A percentile compares a stretch with the other conserved stretches of the same genome.
These are phyloP conservation scores for Eciton burchellii DNA, from an alignment of 1,140 invertebrate genomes.

Conservation along the genomic window DNA sequence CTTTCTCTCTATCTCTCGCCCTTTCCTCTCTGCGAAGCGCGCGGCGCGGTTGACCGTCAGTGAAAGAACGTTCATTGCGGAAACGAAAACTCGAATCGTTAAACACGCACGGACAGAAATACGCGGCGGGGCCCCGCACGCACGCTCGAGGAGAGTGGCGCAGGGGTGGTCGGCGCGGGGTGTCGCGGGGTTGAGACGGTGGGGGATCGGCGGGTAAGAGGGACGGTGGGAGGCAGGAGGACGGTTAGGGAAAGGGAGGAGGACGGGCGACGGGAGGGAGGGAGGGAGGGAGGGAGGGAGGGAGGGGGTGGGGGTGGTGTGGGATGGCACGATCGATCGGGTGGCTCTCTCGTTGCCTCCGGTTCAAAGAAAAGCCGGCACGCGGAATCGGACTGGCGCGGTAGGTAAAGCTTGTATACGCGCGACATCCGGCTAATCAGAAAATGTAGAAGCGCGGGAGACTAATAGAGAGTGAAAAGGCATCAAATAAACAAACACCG, in stretches of 20 bases:
- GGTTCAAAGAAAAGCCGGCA: constrained; percentile 76
- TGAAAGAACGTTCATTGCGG: constrained; percentile 72
- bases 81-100: constrained; percentile 75
- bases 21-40: constrained; percentile 1
- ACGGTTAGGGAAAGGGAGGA: constrained; percentile 37
- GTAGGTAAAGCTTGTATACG: constrained; percentile 79
- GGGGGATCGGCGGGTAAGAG: constrained; percentile 40
- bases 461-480: constrained; percentile 86
- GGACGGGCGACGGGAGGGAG: constrained; percentile 54
- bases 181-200: constrained; percentile 36
- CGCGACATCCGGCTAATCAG: constrained; percentile 85
- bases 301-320: constrained; percentile 40
- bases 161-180: not conserved
- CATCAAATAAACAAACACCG: constrained; percentile 85
- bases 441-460: constrained; percentile 84
- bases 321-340: constrained; percentile 75
- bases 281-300: constrained; percentile 60
- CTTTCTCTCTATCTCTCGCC: not conserved
- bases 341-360: constrained; percentile 73
- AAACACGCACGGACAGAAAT: constrained; percentile 64
- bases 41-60: constrained; percentile 72
- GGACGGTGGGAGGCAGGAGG: not conserved
- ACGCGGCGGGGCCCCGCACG: constrained; percentile 30
- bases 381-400: constrained; percentile 76
- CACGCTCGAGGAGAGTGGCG: constrained; percentile 16